Conservation (phyloP, 2,888 invertebrate genomes). For the Lasioglossum vierecki region DNA sequence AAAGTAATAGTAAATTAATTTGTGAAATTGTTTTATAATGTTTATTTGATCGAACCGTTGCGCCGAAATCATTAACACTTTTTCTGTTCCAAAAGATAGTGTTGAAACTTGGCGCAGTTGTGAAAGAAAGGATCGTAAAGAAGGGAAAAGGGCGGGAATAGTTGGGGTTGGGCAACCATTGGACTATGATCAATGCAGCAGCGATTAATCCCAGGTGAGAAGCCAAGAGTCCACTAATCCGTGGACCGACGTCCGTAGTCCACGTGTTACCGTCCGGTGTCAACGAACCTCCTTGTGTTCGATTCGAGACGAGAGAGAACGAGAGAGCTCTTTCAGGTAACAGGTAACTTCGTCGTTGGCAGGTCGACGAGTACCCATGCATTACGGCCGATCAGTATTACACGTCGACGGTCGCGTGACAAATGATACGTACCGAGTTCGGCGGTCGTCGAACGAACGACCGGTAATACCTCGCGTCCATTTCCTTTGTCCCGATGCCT, state of each 20-base stretch:
- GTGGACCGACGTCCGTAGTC: neutral
- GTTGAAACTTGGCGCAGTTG: neutral
- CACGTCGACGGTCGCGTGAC: neutral
- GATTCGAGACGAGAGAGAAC: constrained; percentile 11
- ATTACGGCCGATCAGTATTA: neutral
- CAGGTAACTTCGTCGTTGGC: neutral
- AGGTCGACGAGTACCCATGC: neutral
- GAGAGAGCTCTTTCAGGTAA: neutral
- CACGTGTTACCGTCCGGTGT: neutral
- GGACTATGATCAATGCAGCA: neutral
- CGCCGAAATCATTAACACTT: no score
- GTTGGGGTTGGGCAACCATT: neutral
- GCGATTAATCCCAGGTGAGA: neutral
- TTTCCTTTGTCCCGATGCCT: neutral
- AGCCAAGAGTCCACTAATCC: neutral
- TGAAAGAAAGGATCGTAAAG: neutral
- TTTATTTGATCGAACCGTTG: no score
- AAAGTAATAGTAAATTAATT: no score
- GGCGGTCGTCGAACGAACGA: neutral
- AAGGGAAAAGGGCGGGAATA: neutral
- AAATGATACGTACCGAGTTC: neutral
- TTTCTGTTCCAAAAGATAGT: no score
- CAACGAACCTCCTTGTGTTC: constrained; percentile 32
- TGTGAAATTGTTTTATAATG: no score
- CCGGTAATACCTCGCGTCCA: neutral